Evolutionary conservation across 2,888 invertebrate genomes (phyloP).

Genomic region (Ochropleura leucogaster): DNA sequence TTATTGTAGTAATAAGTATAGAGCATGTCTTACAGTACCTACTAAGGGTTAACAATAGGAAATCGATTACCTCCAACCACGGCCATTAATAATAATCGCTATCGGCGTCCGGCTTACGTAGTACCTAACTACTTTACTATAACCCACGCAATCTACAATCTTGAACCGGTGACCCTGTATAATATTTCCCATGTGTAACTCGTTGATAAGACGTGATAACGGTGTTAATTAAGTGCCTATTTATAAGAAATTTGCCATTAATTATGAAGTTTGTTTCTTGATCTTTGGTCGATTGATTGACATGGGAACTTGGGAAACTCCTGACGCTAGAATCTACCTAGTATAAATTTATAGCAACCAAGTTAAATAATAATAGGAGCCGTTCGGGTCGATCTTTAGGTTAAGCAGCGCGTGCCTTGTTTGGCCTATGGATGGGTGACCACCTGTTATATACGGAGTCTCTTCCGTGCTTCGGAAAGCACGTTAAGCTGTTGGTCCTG

Average conservation of each 20-base stretch:
- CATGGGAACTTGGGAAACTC: not conserved
- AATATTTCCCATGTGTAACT: conserved; percentile 43
- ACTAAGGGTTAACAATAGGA: conserved; percentile 40
- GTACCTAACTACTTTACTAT: conserved; percentile 21
- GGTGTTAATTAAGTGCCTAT: conserved; percentile 17
- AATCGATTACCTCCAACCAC: conserved; percentile 50
- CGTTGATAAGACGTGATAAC: conserved; percentile 38
- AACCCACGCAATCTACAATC: conserved; percentile 47
- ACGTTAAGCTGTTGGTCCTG: no score
- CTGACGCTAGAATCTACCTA: not conserved
- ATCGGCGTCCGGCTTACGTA: conserved; percentile 10
- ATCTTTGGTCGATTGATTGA: conserved; percentile 9
- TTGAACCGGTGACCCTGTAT: conserved; percentile 49
- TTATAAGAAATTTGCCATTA: conserved; percentile 14
- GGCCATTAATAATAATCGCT: conserved; percentile 47
- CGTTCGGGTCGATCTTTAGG: no score
- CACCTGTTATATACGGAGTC: no score
- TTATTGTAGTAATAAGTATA: no score
- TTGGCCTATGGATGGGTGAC: no score
- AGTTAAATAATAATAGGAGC: no score
- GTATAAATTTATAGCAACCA: not conserved
- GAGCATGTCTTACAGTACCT: not conserved
- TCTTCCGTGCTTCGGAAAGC: no score
- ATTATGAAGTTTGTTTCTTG: conserved; percentile 16
- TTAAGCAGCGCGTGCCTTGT: no score